Base-by-base conservation (phyloP, 2,797 vertebrate genomes). In the Bradypodion pumilum region DNA sequence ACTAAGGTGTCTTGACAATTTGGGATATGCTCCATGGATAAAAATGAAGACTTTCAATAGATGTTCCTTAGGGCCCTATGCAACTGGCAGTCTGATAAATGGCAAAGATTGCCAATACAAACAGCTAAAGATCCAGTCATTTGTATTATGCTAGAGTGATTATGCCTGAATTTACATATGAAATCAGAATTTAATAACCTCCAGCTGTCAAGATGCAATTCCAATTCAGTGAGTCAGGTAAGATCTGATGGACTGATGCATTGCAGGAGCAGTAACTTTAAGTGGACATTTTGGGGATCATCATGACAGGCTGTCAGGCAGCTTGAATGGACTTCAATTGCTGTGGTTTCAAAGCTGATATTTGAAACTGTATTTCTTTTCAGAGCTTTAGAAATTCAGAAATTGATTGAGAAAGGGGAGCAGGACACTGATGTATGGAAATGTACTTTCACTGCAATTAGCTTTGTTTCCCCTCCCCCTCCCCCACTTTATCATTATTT, bases 351-450 rank as follows among this genome's bases (percentile, higher is more conserved):
- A 63, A 46, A 12, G 29, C 12, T 27, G 42, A 65, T 44, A n/a
- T 10, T 56, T 74, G 70, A 74, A 65, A 82, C n/a, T 12, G 35
- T 12, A 46, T 6, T 74, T 82, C 27, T 42, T 27, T 56, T 23
- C 52, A 63, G 42, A 63, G 66, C 13, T 59, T n/a, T 23, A 49
- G 19, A 70, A 70, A 72, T 74, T 66, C 66, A 1, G 23, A 0
- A 4, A 63, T 29, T 21, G 42, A 1, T 4, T 5, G 7, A 1
- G 23, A 35, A 59, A 1, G 0, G 2, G 40, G 10, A 6, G 13
- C 4, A 13, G 46, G 44, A 16, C 5, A 6, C 27, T 32, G 35
- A 19, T 15, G 19, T 29, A 5, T 10, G 27, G 46, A 3, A 72
- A 16, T 8, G 16, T 60, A 23, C 8, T 44, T 29, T 63, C 15